Conservation (phyloP, 2,113 vertebrate species). For the Peucedramus taeniatus region DNA sequence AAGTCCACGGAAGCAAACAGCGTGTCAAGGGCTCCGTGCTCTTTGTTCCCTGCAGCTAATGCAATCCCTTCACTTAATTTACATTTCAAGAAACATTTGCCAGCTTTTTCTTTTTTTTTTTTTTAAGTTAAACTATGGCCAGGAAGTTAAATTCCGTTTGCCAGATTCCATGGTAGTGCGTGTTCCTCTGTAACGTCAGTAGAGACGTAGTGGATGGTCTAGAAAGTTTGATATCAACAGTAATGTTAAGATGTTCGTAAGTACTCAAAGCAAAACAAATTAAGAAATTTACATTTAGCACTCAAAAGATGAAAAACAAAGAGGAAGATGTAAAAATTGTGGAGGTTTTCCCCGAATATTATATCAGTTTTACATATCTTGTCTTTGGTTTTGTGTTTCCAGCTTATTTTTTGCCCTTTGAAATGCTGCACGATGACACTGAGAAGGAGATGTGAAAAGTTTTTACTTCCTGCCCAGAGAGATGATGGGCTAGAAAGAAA, state of each 20-base stretch:
- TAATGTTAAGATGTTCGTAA: background rate
- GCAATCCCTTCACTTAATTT: background rate
- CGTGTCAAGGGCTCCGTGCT: background rate
- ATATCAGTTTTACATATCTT: background rate
- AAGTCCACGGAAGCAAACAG: background rate
- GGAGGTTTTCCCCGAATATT: fast-evolving
- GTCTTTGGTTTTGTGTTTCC: background rate
- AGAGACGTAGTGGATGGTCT: background rate
- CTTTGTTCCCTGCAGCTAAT: background rate
- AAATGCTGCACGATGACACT: background rate
- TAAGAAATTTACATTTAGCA: background rate
- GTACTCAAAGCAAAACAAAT: background rate
- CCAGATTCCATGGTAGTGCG: fast-evolving
- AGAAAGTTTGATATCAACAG: background rate
- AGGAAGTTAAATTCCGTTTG: background rate
- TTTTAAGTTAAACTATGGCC: background rate
- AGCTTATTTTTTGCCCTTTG: background rate
- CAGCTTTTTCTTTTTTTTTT: background rate
- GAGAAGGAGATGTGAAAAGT: background rate
- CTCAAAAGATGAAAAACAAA: background rate
- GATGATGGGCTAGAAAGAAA: background rate
- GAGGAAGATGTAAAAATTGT: background rate
- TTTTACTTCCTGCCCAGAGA: background rate
- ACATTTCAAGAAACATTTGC: background rate
- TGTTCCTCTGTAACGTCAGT: background rate